Evolutionary conservation across 1,140 invertebrate genomes (phyloP).

Genomic region (Aethina tumida): DNA sequence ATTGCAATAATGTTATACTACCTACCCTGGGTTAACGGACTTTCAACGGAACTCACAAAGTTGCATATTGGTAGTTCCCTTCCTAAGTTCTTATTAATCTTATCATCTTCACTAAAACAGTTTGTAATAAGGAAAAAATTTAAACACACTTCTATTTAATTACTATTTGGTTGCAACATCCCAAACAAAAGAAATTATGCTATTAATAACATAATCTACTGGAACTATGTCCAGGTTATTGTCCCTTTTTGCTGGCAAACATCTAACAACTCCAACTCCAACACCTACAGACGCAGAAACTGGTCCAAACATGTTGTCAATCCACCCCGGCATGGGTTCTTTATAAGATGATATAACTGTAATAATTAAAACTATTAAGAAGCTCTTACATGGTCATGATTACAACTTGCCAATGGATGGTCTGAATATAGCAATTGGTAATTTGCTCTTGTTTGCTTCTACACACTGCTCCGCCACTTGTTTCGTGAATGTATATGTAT

Average conservation of each 20-base stretch:
- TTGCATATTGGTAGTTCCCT: slow-evolving; percentile 23
- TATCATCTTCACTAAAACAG: too few species aligned
- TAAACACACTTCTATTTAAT: too few species aligned
- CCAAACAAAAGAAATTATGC: slow-evolving; percentile 55
- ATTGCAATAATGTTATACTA: too few species aligned
- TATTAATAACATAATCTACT: slow-evolving; percentile 60
- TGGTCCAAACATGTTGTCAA: slow-evolving; percentile 69
- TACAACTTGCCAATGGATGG: slow-evolving; percentile 65
- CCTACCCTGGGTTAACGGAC: slow-evolving; percentile 23
- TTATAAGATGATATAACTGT: slow-evolving; percentile 43
- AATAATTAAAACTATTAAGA: too few species aligned
- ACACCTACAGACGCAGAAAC: slow-evolving; percentile 47
- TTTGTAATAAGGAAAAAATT: too few species aligned
- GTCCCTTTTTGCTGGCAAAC: slow-evolving; percentile 42
- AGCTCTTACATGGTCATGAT: too few species aligned
- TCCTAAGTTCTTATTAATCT: slow-evolving; percentile 17
- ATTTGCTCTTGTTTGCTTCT: slow-evolving; percentile 37
- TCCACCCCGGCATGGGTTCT: slow-evolving; percentile 55
- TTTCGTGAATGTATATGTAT: slow-evolving; percentile 66
- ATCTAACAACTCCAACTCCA: slow-evolving; percentile 54
- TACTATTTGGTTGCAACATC: slow-evolving; percentile 43
- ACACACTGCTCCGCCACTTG: slow-evolving; percentile 55
- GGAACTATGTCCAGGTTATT: slow-evolving; percentile 61
- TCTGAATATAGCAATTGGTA: slow-evolving; percentile 68
- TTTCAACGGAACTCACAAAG: slow-evolving; percentile 20